Evolutionary conservation across 2,113 vertebrate genomes (phyloP).

Genomic region (Romanogobio albipinnatus): DNA sequence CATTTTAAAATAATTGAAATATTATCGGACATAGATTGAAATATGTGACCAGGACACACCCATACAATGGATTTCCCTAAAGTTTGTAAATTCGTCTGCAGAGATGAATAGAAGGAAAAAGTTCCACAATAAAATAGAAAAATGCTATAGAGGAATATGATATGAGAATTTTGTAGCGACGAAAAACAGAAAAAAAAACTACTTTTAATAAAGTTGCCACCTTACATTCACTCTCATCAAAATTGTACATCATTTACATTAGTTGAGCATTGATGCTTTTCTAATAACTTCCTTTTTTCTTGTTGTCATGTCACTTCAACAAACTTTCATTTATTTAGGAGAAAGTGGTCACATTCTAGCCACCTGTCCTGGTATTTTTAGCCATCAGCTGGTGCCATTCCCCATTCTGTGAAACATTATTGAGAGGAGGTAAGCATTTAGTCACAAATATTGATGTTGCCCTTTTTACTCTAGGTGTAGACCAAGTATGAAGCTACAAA

Average conservation of each 20-base stretch:
- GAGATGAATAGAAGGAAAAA: background rate
- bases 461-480: background rate
- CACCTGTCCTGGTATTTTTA: slow-evolving; percentile 13
- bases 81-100: background rate
- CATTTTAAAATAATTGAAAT: background rate
- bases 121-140: background rate
- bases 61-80: background rate
- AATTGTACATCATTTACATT: background rate
- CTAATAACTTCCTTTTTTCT: background rate
- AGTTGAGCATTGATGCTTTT: background rate
- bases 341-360: slow-evolving; percentile 24
- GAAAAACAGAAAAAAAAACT: too few relatives aligned
- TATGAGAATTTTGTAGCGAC: too few relatives aligned
- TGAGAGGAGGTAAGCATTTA: background rate
- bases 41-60: background rate
- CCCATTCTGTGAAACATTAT: background rate
- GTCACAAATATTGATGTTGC: background rate
- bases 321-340: background rate
- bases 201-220: background rate
- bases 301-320: background rate
- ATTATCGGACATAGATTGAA: background rate
- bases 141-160: background rate
- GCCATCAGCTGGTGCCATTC: slow-evolving; percentile 9
- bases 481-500: background rate
- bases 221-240: background rate